Evolutionary conservation across 2,113 vertebrate genomes (phyloP).

Genomic region (Sinocyclocheilus anshuiensis): DNA sequence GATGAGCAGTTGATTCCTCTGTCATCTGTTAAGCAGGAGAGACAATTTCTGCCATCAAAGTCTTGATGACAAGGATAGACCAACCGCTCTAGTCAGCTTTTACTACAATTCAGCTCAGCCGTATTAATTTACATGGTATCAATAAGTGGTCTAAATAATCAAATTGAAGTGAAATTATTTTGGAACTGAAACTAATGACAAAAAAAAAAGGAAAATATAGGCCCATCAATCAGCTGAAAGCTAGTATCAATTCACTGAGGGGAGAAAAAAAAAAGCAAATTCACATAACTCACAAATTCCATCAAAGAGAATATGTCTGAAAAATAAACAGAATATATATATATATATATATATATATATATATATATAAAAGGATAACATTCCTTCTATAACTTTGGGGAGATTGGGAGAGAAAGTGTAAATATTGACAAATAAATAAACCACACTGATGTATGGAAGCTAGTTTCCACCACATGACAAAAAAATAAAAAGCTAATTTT

Average conservation of each 20-base stretch:
- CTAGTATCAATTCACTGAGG: not conserved
- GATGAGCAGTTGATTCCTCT: too few species aligned
- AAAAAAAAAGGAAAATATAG: not conserved
- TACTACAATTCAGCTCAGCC: not conserved
- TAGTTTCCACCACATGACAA: too few species aligned
- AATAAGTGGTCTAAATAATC: not conserved
- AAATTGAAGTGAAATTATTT: not conserved
- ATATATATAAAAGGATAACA: not conserved
- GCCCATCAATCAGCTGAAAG: not conserved
- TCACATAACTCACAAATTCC: not conserved
- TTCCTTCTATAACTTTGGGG: not conserved
- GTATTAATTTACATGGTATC: not conserved
- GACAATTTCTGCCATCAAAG: too few species aligned
- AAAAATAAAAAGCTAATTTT: too few species aligned
- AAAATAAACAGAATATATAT: not conserved
- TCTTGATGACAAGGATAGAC: too few species aligned
- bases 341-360: too few species aligned
- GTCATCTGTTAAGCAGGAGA: not conserved
- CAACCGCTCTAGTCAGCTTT: not conserved
- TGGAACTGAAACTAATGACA: not conserved
- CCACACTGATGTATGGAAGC: not conserved
- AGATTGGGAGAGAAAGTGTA: not conserved
- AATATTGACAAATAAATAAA: slow-evolving; percentile 12
- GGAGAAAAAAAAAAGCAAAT: not conserved
- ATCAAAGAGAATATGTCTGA: not conserved